phyloP scores from a whole-genome alignment of 2,797 vertebrate species.

The Etheostoma nigrum region DNA sequence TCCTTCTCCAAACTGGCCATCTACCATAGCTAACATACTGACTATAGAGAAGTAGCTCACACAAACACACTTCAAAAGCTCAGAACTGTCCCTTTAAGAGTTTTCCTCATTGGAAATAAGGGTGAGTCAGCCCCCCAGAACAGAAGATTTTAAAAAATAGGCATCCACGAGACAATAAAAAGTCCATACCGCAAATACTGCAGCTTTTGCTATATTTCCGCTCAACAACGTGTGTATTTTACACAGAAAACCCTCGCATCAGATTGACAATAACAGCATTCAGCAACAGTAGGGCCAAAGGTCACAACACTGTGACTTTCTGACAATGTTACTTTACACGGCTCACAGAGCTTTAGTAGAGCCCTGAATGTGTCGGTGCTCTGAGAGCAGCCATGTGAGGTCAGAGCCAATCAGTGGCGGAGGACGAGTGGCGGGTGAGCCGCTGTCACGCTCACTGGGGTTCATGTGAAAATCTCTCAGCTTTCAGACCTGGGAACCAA shows the following conservation, averaged over 20 bases:
- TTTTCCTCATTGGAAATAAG: too few species aligned
- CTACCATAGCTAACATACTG: too few species aligned
- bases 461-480: constrained; percentile 6
- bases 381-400: too few species aligned
- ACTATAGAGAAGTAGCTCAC: too few species aligned
- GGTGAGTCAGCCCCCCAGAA: too few species aligned
- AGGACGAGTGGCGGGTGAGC: too few species aligned
- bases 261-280: constrained; percentile 20
- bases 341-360: constrained; percentile 30
- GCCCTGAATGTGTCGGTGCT: constrained; percentile 11
- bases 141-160: not conserved
- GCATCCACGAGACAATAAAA: not conserved
- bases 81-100: too few species aligned
- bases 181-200: not conserved
- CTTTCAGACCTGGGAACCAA: constrained; percentile 46
- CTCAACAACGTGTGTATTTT: not conserved
- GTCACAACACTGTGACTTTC: constrained; percentile 24
- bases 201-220: not conserved
- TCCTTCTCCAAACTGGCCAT: too few species aligned
- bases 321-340: constrained; percentile 6
- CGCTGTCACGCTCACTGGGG: constrained; percentile 3
- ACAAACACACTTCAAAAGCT: too few species aligned
- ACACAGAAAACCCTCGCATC: not conserved
- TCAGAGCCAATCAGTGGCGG: too few species aligned
- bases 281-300: constrained; percentile 38